Base-by-base conservation (phyloP, 2,113 vertebrate species). In the Python bivittatus region DNA sequence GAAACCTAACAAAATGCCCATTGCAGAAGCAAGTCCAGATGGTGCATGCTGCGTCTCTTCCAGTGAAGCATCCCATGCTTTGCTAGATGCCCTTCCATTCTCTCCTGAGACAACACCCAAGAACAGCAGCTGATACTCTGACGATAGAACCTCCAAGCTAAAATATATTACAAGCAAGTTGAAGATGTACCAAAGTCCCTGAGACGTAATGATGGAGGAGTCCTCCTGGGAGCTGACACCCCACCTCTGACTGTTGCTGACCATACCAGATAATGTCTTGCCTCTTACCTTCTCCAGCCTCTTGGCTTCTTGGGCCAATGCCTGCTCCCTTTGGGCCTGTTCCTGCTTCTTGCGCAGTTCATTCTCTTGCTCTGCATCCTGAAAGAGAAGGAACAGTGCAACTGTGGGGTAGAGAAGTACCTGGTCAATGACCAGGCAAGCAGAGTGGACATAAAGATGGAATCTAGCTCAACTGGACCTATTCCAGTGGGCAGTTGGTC, bases 221-320 rank as follows among this genome's bases (percentile, higher is more conserved):
- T 20, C 48, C 53, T n/a, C 20, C 68, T 44, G 29, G 15, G 7
- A 58, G 38, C 72, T 53, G 27, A 89, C 33, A 7, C 8, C 23
- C 42, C 38, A 0, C 61, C 44, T 84, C 68, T 1, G 9, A 23
- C 22, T 23, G 48, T 79, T 48, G 5, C 2, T 25, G 27, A 42
- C 38, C 60, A 25, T 54, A 4, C 33, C 15, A 12, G 8, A 38
- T 11, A 27, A 2, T 20, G 22, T 9, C 54, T 64, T 42, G 53
- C n/a, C 56, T 92, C 96, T 91, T 89, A 99, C 99, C 98, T 99
- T 99, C 93, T 99, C 98, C 88, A 99, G 98, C 97, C 99, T 98
- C 97, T 99, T 99, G 44, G 99, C 99, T 97, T 99, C 99, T 97
- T 99, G 98, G 85, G 99, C 99, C 97, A 99, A 97, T 96, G 99